phyloP scores from a whole-genome alignment of 2,113 vertebrate genomes.

The Alethe castanea region DNA sequence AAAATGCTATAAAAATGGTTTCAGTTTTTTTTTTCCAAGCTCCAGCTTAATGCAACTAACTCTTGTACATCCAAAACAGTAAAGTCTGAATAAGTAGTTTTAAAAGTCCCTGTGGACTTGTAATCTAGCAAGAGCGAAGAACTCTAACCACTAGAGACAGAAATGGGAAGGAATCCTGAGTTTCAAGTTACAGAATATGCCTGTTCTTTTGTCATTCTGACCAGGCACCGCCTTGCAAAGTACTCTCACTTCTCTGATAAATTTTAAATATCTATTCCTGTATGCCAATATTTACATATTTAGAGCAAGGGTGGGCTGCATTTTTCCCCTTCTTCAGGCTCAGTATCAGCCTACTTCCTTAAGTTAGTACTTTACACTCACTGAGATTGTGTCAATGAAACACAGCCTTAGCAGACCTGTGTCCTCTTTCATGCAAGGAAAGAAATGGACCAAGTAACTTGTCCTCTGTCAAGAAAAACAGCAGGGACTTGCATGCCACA shows the following conservation, averaged over 20 bases:
- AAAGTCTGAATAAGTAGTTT: conserved; percentile 70
- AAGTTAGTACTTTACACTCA: not conserved
- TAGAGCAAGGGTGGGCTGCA: not conserved
- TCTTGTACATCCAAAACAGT: conserved; percentile 69
- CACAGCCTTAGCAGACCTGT: not conserved
- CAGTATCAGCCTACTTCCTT: not conserved
- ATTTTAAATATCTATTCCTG: not conserved
- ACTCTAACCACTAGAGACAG: conserved; percentile 61
- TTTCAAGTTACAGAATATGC: conserved; percentile 43
- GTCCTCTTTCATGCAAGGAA: not conserved
- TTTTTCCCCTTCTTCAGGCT: not conserved
- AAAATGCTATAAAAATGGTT: conserved; percentile 63
- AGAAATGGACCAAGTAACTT: not conserved
- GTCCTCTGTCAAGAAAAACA: not conserved
- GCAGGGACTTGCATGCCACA: not conserved
- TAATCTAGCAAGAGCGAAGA: conserved; percentile 64
- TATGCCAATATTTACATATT: not conserved
- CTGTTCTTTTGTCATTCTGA: conserved; percentile 44
- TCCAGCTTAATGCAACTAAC: conserved; percentile 58
- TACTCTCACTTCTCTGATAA: not conserved
- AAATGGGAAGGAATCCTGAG: conserved; percentile 55
- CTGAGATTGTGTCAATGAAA: not conserved
- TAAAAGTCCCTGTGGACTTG: conserved; percentile 66
- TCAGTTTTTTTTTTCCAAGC: conserved; percentile 45
- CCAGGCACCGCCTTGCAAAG: not conserved